Conservation (phyloP, 2,113 vertebrate species). For the Sander lucioperca region DNA sequence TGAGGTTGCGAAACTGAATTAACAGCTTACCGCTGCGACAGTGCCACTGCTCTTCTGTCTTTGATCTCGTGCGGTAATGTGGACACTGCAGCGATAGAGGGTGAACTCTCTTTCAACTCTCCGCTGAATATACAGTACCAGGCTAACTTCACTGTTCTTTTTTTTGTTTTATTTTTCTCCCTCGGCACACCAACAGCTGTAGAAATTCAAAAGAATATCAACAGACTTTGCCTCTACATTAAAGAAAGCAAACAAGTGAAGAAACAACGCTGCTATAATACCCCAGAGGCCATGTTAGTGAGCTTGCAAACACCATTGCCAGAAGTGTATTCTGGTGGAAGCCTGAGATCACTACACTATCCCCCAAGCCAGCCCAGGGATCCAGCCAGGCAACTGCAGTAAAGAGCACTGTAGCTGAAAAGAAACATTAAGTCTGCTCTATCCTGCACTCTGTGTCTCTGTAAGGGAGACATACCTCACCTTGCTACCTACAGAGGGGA, state of each 20-base stretch:
- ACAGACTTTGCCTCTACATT: conserved; percentile 73
- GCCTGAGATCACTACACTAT: conserved; percentile 81
- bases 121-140: conserved; percentile 35
- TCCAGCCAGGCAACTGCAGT: conserved; percentile 62
- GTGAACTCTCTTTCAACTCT: conserved; percentile 80
- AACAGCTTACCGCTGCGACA: conserved; percentile 30
- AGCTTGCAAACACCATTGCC: conserved; percentile 81
- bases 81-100: conserved; percentile 50
- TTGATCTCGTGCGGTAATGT: conserved; percentile 57
- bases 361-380: conserved; percentile 79
- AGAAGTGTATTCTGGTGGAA: conserved; percentile 82
- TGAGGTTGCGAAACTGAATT: conserved; percentile 52
- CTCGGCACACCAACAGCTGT: conserved; percentile 70
- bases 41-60: conserved; percentile 52
- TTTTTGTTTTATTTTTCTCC: conserved; percentile 67
- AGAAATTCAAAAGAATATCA: conserved; percentile 81
- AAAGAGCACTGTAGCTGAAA: conserved; percentile 67
- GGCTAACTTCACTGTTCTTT: conserved; percentile 66
- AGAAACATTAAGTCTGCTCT: conserved; percentile 76
- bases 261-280: conserved; percentile 70
- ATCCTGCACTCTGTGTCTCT: conserved; percentile 49
- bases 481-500: conserved; percentile 79
- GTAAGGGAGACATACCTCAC: conserved; percentile 79
- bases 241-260: conserved; percentile 81
- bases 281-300: conserved; percentile 82